These are phyloP conservation scores for Pyralis farinalis DNA, from an alignment of 2,888 invertebrate species.

Conservation along the genomic window DNA sequence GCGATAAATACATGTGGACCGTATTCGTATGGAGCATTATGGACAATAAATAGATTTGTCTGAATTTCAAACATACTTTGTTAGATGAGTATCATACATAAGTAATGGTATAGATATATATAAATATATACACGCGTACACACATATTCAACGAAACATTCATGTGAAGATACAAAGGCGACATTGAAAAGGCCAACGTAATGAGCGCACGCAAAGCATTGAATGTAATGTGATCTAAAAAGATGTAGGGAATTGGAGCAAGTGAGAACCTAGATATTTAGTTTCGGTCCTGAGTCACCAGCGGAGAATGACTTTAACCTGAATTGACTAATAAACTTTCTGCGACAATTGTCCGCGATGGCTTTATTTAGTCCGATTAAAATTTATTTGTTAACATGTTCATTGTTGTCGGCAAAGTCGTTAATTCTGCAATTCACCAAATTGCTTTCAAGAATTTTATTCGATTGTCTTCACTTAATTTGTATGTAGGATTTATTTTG, in stretches of 20 bases:
- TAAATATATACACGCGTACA: neutral
- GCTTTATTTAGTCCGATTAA: conserved; percentile 39
- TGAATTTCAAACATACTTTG: neutral
- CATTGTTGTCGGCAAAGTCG: conserved; percentile 5
- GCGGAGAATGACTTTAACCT: conserved; percentile 53
- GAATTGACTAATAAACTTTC: conserved; percentile 45
- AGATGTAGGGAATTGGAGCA: conserved; percentile 69
- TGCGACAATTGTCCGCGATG: conserved; percentile 37
- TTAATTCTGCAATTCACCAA: conserved; percentile 9
- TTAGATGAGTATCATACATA: neutral
- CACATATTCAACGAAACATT: neutral
- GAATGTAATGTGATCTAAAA: conserved; percentile 57
- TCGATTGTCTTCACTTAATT: neutral
- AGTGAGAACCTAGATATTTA: conserved; percentile 60
- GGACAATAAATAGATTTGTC: conserved; percentile 7
- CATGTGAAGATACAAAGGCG: conserved; percentile 27
- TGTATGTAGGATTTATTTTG: conserved; percentile 1
- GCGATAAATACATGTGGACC: conserved; percentile 42
- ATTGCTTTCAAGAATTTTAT: conserved; percentile 6
- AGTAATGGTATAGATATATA: neutral
- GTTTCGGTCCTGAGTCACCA: conserved; percentile 55
- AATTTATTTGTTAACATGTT: conserved; percentile 22
- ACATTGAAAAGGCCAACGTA: conserved; percentile 38
- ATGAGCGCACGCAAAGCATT: conserved; percentile 51
- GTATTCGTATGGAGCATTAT: conserved; percentile 29